phyloP scores from a whole-genome alignment of 1,140 invertebrate genomes.

The Metaphire vulgaris region DNA sequence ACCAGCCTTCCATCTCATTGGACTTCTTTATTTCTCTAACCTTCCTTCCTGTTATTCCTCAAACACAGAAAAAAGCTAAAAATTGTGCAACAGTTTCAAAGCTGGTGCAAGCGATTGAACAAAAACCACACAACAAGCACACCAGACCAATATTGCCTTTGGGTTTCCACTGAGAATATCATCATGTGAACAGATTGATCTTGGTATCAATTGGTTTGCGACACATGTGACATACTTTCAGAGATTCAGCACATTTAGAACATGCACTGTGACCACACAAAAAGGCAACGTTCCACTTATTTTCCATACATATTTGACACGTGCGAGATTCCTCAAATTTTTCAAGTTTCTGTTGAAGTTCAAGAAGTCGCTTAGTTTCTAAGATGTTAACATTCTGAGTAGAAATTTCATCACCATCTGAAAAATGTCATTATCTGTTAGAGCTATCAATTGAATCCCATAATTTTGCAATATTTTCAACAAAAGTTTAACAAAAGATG shows the following conservation, averaged over 20 bases:
- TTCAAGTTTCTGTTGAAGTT: neutral
- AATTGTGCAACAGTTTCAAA: too few species aligned
- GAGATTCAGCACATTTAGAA: constrained; percentile 69
- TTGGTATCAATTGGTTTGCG: constrained; percentile 78
- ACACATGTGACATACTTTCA: constrained; percentile 86
- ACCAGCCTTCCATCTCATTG: too few species aligned
- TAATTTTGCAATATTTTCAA: neutral
- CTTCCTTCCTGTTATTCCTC: too few species aligned
- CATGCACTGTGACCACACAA: constrained; percentile 83
- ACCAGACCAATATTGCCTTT: too few species aligned
- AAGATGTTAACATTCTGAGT: neutral
- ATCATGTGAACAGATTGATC: constrained; percentile 63
- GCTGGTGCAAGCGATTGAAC: too few species aligned
- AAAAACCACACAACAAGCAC: too few species aligned
- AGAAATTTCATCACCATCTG: neutral
- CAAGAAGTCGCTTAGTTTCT: neutral
- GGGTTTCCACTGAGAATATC: too few species aligned
- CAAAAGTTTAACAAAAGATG: too few species aligned
- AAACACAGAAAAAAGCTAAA: too few species aligned
- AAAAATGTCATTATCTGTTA: neutral
- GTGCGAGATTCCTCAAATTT: constrained; percentile 57
- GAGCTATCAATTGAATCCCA: neutral
- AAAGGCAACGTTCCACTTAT: constrained; percentile 73
- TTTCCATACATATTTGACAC: constrained; percentile 59
- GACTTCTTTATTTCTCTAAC: too few species aligned